These are phyloP conservation scores for Eulacestoma nigropectus DNA, from an alignment of 2,113 vertebrate species.

Conservation along the genomic window DNA sequence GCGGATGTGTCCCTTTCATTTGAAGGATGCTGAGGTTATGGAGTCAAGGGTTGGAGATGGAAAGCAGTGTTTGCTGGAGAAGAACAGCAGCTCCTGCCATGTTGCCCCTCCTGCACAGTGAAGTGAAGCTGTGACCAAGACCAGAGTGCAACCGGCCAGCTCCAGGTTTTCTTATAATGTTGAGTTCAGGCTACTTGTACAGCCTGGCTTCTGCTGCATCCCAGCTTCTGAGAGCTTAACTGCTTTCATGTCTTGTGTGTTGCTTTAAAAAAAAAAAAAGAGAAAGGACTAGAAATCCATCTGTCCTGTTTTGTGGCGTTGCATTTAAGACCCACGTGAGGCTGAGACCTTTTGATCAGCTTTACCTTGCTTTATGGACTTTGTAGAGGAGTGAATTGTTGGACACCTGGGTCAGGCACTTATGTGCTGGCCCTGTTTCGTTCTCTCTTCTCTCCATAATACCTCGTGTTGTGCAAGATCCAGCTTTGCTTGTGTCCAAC, in stretches of 20 bases:
- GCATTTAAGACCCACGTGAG: accelerated
- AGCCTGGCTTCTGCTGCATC: not conserved
- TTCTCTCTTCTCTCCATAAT: not conserved
- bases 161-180: not conserved
- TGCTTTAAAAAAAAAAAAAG: not conserved
- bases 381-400: not conserved
- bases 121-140: not conserved
- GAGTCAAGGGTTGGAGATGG: not conserved
- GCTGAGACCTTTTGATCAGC: not conserved
- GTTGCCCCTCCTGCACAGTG: not conserved
- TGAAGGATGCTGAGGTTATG: not conserved
- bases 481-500: not conserved
- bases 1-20: not conserved
- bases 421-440: not conserved
- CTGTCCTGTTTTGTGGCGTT: not conserved
- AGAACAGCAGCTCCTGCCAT: not conserved
- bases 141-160: not conserved
- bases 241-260: not conserved
- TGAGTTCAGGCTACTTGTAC: not conserved
- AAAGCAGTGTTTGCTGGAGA: not conserved
- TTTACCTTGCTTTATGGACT: not conserved
- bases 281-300: not conserved
- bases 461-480: not conserved
- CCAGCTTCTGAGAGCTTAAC: not conserved
- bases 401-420: not conserved